Percentiles rank a stretch among this genome's conserved stretches.
These are phyloP conservation scores for Amphilophus citrinellus DNA, from an alignment of 2,113 vertebrate genomes.

Conservation along the genomic window DNA sequence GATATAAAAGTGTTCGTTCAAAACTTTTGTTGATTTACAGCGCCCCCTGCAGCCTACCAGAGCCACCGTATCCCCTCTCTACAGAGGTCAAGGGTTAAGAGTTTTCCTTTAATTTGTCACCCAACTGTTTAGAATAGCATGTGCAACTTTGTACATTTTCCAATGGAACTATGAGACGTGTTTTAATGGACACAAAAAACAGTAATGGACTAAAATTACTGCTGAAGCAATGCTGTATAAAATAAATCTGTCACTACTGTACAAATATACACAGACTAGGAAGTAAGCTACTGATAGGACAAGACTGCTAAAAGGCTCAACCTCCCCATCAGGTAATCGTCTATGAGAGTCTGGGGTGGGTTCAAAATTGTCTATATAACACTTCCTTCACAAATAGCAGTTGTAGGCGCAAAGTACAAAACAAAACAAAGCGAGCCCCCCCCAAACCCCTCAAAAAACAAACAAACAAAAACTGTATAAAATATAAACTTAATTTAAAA, in stretches of 20 bases:
- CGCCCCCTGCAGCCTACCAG: background rate
- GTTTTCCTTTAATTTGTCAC: slow-evolving; percentile 10
- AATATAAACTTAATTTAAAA: slow-evolving; percentile 82
- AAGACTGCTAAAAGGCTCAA: slow-evolving; percentile 26
- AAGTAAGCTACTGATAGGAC: slow-evolving; percentile 29
- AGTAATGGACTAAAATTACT: slow-evolving; percentile 15
- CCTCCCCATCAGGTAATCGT: slow-evolving; percentile 34
- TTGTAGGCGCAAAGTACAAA: slow-evolving; percentile 61
- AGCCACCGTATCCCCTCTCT: background rate
- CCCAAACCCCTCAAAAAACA: background rate
- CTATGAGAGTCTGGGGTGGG: slow-evolving; percentile 34
- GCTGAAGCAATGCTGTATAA: slow-evolving; percentile 50
- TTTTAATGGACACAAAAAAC: slow-evolving; percentile 6
- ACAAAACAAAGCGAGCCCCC: slow-evolving; percentile 37
- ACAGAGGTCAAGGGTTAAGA: background rate
- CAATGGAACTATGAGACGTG: slow-evolving; percentile 31
- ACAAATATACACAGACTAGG: slow-evolving; percentile 52
- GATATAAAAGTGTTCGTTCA: background rate
- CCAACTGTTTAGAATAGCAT: slow-evolving; percentile 21
- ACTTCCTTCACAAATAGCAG: slow-evolving; percentile 73
- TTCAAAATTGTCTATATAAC: slow-evolving; percentile 45
- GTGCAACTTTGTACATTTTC: slow-evolving; percentile 39
- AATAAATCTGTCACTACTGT: slow-evolving; percentile 53
- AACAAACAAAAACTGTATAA: slow-evolving; percentile 61
- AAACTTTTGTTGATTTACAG: background rate